Evolutionary conservation across 1,140 invertebrate species (phyloP), one percentile per base, ranked within the genome.

Genomic region (Leptonema lineaticorne): DNA sequence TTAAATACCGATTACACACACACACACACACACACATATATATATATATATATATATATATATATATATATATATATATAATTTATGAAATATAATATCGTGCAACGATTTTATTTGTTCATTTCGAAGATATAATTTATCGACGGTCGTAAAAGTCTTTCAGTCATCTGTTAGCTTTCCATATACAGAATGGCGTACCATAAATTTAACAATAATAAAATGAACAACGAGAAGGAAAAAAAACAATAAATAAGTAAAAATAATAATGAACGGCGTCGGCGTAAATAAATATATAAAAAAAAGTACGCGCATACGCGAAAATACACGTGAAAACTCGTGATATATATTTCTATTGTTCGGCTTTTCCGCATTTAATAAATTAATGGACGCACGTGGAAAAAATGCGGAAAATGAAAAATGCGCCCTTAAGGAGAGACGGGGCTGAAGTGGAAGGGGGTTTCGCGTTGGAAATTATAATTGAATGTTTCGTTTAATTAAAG

Each of bases 311-410:
- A n/a, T n/a, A n/a, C n/a, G n/a, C n/a, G n/a, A n/a, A n/a, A n/a
- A n/a, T n/a, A n/a, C n/a, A n/a, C n/a, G n/a, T n/a, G n/a, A n/a
- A n/a, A n/a, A n/a, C n/a, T n/a, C n/a, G n/a, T n/a, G 50, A 53
- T 26, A 26, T 53, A 53, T 53, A 26, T 53, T 53, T 53, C 22
- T n/a, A 53, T 53, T 53, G 50, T 53, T 53, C 27, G 20, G 50
- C 24, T 41, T 41, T 41, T 26, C 50, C 50, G 24, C 24, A 24
- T 26, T 53, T 53, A 45, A 53, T 53, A 26, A 53, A 53, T 22
- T 53, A 53, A 41, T 41, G 37, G 37, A 41, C 9, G 37, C 16
- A 16, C 37, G 37, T 41, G 37, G 16, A 41, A 41, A 41, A 41
- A n/a, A n/a, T n/a, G n/a, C n/a, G n/a, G n/a, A n/a, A n/a, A n/a